Evolutionary conservation across 2,888 invertebrate genomes (phyloP).

Genomic region (Cyrtodaria siliqua): DNA sequence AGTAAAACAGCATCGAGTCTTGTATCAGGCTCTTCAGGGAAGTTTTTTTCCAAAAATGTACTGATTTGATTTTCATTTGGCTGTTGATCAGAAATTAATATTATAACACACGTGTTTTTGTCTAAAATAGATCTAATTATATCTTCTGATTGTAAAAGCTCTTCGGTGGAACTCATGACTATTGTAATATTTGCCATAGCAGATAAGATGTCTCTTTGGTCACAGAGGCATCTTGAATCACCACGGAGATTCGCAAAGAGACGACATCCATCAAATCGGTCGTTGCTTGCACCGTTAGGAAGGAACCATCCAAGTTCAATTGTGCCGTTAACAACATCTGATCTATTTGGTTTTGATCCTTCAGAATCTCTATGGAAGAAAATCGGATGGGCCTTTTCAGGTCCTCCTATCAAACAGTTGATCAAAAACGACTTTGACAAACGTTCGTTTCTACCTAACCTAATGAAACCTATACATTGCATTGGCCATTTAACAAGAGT

Average conservation of each 20-base stretch:
- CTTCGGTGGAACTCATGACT: background rate
- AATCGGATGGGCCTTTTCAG: constrained; percentile 26
- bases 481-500: background rate
- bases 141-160: too few species aligned
- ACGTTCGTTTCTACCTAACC: background rate
- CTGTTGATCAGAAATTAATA: too few species aligned
- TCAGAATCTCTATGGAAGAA: constrained; percentile 19
- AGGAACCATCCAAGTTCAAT: constrained; percentile 28
- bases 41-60: background rate
- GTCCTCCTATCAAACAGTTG: constrained; percentile 17
- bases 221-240: background rate
- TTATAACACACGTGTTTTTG: background rate
- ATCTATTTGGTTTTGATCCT: constrained; percentile 12
- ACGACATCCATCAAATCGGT: background rate
- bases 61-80: too few species aligned
- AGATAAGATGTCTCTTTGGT: constrained; percentile 4
- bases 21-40: background rate
- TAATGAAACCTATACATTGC: constrained; percentile 8
- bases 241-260: constrained; percentile 20
- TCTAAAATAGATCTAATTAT: too few species aligned
- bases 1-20: constrained; percentile 8
- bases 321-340: constrained; percentile 9
- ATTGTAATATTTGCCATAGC: constrained; percentile 1
- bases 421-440: constrained; percentile 17
- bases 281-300: background rate